These are phyloP conservation scores for Sitophilus oryzae DNA, from an alignment of 1,140 invertebrate genomes.

Conservation along the genomic window DNA sequence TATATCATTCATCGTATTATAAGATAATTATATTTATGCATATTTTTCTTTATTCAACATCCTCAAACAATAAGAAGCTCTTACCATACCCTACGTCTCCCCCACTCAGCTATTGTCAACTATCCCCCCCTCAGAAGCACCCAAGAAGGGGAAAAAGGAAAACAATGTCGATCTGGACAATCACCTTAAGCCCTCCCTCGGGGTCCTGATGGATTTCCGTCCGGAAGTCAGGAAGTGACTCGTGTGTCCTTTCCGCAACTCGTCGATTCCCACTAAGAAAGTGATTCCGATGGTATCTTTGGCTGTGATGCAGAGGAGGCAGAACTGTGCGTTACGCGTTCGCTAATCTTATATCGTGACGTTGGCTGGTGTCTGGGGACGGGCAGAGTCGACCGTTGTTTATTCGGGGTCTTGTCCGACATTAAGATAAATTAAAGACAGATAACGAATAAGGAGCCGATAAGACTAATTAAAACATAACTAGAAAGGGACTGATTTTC, in stretches of 20 bases:
- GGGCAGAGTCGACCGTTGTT: neutral
- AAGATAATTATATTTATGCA: no score
- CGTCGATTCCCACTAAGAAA: neutral
- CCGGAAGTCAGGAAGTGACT: constrained; percentile 7
- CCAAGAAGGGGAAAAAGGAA: constrained; percentile 1
- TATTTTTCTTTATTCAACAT: no score
- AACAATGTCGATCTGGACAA: constrained; percentile 3
- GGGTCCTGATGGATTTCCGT: constrained; percentile 3
- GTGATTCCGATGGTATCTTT: constrained; percentile 3
- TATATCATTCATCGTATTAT: no score
- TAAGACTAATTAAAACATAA: neutral
- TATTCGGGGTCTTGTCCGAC: neutral
- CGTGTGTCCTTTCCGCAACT: constrained; percentile 6
- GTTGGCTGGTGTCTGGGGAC: neutral
- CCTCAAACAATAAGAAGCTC: no score
- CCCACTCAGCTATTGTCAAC: no score
- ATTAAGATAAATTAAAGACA: neutral
- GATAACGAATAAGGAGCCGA: neutral
- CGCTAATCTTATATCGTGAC: neutral
- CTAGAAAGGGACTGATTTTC: neutral
- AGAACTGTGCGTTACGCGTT: neutral
- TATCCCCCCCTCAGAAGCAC: neutral
- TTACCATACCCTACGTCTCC: no score
- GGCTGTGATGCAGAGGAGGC: neutral
- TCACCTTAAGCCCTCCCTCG: constrained; percentile 6